These are phyloP conservation scores for Rhynchopsitta pachyrhyncha DNA, from an alignment of 2,113 vertebrate species.

Conservation along the genomic window DNA sequence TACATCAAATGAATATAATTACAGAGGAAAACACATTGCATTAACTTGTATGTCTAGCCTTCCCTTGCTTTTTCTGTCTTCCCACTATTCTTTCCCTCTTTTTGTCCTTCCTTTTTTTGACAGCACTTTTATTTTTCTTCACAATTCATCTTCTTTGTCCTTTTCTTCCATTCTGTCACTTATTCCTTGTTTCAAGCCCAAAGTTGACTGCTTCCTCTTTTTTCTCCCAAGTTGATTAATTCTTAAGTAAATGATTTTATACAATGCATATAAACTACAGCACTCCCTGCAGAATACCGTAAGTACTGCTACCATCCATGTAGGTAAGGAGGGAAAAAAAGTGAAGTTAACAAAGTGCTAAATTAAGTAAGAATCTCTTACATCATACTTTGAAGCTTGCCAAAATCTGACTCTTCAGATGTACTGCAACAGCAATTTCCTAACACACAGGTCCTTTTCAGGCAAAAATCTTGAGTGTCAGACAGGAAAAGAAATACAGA, in stretches of 20 bases:
- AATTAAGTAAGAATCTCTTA: slow-evolving; percentile 57
- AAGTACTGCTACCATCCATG: neutral
- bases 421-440: slow-evolving; percentile 6
- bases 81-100: neutral
- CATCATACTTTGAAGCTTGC: slow-evolving; percentile 44
- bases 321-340: neutral
- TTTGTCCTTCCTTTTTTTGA: neutral
- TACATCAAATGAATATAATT: slow-evolving; percentile 51
- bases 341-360: slow-evolving; percentile 27
- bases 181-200: neutral
- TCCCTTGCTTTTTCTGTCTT: neutral
- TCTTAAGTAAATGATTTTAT: neutral
- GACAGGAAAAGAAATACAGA: neutral
- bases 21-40: slow-evolving; percentile 4
- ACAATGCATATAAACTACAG: neutral
- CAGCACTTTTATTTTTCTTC: neutral
- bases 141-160: neutral
- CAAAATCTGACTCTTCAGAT: slow-evolving; percentile 43
- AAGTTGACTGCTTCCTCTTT: neutral
- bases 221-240: neutral
- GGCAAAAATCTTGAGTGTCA: neutral
- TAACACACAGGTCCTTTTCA: neutral
- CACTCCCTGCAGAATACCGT: neutral
- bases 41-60: neutral
- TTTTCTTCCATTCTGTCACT: neutral